Evolutionary conservation across 2,888 invertebrate genomes (phyloP).

Genomic region (Ophraella communa): DNA sequence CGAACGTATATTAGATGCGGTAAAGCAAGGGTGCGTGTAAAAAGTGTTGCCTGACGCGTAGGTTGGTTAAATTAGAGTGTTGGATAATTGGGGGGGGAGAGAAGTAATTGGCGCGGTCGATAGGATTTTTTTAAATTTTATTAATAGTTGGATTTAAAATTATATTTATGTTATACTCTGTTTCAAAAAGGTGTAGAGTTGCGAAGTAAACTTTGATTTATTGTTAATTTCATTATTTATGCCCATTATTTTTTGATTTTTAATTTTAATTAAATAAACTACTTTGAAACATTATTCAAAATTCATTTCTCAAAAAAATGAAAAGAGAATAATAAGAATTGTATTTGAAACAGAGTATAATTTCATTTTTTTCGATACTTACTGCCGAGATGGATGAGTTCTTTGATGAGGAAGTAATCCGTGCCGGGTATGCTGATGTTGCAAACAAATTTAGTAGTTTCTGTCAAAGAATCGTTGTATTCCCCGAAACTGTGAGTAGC

Average conservation of each 20-base stretch:
- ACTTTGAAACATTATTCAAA: too few relatives aligned
- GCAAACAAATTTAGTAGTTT: slow-evolving; percentile 67
- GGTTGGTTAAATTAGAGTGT: not conserved
- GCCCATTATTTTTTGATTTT: too few relatives aligned
- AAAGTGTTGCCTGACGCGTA: not conserved
- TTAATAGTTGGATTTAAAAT: not conserved
- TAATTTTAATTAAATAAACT: too few relatives aligned
- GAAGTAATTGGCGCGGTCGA: not conserved
- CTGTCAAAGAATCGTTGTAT: slow-evolving; percentile 60
- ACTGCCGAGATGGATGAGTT: slow-evolving; percentile 29
- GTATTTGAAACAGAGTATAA: too few relatives aligned
- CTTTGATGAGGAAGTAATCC: slow-evolving; percentile 60
- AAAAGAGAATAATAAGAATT: too few relatives aligned
- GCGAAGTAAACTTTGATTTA: too few relatives aligned
- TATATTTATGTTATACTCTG: too few relatives aligned
- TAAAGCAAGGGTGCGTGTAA: not conserved
- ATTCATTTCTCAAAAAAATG: too few relatives aligned
- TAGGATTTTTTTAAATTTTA: not conserved
- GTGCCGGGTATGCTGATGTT: slow-evolving; percentile 69
- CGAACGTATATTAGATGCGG: not conserved
- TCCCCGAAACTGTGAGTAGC: slow-evolving; percentile 61
- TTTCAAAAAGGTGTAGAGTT: too few relatives aligned
- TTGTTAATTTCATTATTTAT: too few relatives aligned
- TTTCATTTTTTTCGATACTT: slow-evolving; percentile 1
- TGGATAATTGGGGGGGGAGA: too few relatives aligned